Percentiles rank a stretch among this genome's conserved stretches.
These are phyloP conservation scores for Aeoliscus strigatus DNA, from an alignment of 2,797 vertebrate species.

Conservation along the genomic window DNA sequence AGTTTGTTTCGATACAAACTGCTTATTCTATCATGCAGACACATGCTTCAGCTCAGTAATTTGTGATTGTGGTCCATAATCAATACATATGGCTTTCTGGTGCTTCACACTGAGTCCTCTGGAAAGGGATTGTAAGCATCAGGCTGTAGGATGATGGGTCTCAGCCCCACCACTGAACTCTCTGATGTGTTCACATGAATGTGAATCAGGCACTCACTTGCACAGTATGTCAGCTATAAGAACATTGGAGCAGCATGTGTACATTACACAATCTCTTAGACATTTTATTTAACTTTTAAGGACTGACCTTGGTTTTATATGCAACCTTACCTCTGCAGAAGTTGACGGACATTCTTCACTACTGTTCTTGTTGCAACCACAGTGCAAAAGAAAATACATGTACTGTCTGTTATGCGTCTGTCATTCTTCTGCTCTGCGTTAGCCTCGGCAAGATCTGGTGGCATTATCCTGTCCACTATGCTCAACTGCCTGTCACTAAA, in stretches of 20 bases:
- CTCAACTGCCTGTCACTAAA: too few relatives aligned
- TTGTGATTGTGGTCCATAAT: conserved; percentile 58
- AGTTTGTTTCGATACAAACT: conserved; percentile 58
- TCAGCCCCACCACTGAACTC: conserved; percentile 30
- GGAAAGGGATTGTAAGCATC: conserved; percentile 47
- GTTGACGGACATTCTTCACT: conserved; percentile 2
- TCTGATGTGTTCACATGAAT: conserved; percentile 27
- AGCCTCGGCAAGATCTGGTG: too few relatives aligned
- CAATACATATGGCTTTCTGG: conserved; percentile 46
- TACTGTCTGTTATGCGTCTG: too few relatives aligned
- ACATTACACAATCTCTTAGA: conserved; percentile 1
- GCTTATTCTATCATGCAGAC: conserved; percentile 52
- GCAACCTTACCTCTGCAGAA: neutral
- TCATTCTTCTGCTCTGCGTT: too few relatives aligned
- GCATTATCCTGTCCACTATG: too few relatives aligned
- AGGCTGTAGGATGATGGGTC: conserved; percentile 17
- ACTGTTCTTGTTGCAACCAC: neutral
- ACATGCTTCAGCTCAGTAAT: conserved; percentile 49
- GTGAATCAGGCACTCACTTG: conserved; percentile 13
- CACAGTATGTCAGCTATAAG: conserved; percentile 9
- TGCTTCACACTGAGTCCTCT: conserved; percentile 45
- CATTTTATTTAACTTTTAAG: too few relatives aligned
- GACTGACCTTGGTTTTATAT: neutral
- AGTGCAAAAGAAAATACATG: too few relatives aligned
- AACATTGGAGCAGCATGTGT: conserved; percentile 4